These are phyloP conservation scores for Meghimatium bilineatum DNA, from an alignment of 2,888 invertebrate genomes.

Conservation along the genomic window DNA sequence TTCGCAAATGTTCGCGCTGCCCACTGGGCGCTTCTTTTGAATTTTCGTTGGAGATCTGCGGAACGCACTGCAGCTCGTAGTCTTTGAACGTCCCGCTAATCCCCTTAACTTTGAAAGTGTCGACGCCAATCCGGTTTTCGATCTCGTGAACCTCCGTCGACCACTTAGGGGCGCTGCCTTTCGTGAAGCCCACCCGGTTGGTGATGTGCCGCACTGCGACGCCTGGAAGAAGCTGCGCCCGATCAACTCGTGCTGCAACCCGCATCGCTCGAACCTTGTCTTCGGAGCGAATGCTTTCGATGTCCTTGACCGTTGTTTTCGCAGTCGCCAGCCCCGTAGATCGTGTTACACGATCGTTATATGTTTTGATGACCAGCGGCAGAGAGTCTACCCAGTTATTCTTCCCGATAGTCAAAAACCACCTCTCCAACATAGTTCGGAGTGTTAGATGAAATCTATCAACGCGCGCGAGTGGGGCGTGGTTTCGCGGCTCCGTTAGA, in stretches of 20 bases:
- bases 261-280: neutral
- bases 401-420: neutral
- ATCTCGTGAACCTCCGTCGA: neutral
- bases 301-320: neutral
- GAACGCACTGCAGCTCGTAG: neutral
- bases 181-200: neutral
- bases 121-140: neutral
- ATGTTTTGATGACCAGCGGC: neutral
- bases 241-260: neutral
- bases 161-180: neutral
- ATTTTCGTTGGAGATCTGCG: neutral
- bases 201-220: slow-evolving; percentile 6
- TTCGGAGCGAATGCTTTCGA: neutral
- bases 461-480: neutral
- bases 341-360: neutral
- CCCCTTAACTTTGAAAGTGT: neutral
- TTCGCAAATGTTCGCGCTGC: neutral
- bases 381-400: neutral
- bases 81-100: neutral
- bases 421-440: neutral
- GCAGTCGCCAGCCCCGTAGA: neutral
- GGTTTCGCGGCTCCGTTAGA: neutral
- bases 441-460: neutral
- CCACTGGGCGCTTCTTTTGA: too few species aligned
- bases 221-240: neutral